Base-by-base conservation (phyloP, 2,888 invertebrate species). In the Leucophenga maculata region DNA sequence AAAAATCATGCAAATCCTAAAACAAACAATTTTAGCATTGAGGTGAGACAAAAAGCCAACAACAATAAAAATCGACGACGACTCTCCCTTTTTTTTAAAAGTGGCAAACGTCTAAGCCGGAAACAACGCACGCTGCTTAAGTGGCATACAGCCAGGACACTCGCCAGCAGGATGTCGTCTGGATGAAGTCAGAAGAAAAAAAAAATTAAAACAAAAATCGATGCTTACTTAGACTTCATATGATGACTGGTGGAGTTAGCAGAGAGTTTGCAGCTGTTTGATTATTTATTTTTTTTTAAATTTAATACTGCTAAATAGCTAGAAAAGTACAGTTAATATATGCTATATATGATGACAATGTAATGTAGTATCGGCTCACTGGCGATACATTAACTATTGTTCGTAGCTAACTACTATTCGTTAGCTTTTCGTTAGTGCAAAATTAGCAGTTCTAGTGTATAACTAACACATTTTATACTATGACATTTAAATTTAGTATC, bases 1-100 rank as follows among this genome's bases (percentile, higher is more conserved):
- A 55, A 66, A 77, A 78, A 82, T 71, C 80, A 81, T 81, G 84
- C 81, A 83, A 81, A 81, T 81, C 81, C 84, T 77, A 75, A 83
- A 82, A 75, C 80, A 81, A 81, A 81, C 82, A 81, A 80, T 80
- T 83, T 83, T 77, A 77, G 78, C 50, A 50, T 50, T n/a, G 14
- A 50, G 50, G 18, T 16, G 50, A 18, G 50, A 50, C 39, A 39
- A 39, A n/a, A 39, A 18, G 50, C 50, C 6, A 6, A 13, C 50
- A n/a, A 18, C 50, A 50, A 50, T 6, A 50, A 50, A 50, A 50
- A 16, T 11, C 14, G 13, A 13, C 14, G 13, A 13, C 6, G 50
- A 50, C 46, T 48, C 39, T 11, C 39, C 39, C 39, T 11, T 32
- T 32, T 32, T 32, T 32, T 46, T 6, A 62, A 62, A 48, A 64